Base-by-base conservation (phyloP, 2,797 vertebrate species). In the Buceros bicornis region DNA sequence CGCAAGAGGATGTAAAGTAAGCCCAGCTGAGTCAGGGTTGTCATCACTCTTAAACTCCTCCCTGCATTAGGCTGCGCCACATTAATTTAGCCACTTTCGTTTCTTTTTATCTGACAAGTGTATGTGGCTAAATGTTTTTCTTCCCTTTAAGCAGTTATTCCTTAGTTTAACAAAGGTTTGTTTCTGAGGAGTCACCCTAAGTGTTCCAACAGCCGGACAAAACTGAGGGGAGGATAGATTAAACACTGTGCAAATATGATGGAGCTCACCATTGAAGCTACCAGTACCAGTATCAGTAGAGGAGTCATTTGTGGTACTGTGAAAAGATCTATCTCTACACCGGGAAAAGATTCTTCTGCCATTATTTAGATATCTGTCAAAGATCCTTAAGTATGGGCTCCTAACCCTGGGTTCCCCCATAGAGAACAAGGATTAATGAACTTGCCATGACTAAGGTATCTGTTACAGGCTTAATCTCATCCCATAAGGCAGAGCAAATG, bases 1-100 rank as follows among this genome's bases (percentile, higher is more conserved):
- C 0, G 1, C 18, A 50, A 48, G 47, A 85, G 10, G 5, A 69
- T 1, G 2, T 13, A 22, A 74, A 1, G 0, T 33, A 65, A 81
- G 5, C 17, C 8, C 2, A 2, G 16, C 19, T 77, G 72, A 90
- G 40, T 70, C 53, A 51, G 10, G 6, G 16, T n/a, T 66, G 21
- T 81, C 64, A 25, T 62, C 56, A 26, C 22, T 53, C 22, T 62
- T 35, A 64, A 83, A 60, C 11, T 56, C 11, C 40, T 78, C n/a
- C n/a, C 16, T 65, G 21, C 2, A 0, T 87, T 70, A 47, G 16
- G 26, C 37, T 77, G n/a, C 64, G 40, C 87, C 79, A 73, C 5
- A 15, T 16, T 58, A 43, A 31, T 85, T 81, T 43, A 47, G 18
- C 26, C 72, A 66, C 61, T 90, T 95, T 29, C 29, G 43, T 64